Evolutionary conservation across 2,888 invertebrate species (phyloP).

Genomic region (Clitarchus hookeri): DNA sequence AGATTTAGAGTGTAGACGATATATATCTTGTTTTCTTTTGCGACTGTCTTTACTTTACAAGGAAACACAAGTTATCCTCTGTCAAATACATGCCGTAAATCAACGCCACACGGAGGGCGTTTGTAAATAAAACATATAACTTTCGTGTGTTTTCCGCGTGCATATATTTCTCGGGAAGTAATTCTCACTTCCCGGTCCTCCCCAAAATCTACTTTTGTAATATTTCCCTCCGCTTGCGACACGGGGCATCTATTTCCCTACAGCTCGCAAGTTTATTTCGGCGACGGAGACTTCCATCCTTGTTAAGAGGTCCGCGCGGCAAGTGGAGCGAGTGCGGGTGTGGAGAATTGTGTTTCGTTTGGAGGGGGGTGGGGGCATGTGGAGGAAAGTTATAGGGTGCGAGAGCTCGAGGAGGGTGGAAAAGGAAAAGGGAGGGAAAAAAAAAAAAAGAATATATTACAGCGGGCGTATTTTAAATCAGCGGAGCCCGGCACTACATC

Average conservation of each 20-base stretch:
- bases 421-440: background rate
- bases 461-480: background rate
- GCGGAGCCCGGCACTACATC: background rate
- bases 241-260: background rate
- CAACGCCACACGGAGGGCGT: too few relatives aligned
- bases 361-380: too few relatives aligned
- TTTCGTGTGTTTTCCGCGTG: too few relatives aligned
- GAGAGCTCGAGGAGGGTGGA: background rate
- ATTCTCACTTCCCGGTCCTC: background rate
- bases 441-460: conserved; percentile 3
- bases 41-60: too few relatives aligned
- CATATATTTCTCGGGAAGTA: background rate
- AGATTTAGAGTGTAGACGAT: too few relatives aligned
- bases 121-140: too few relatives aligned
- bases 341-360: background rate
- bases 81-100: too few relatives aligned
- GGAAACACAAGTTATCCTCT: too few relatives aligned
- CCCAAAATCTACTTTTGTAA: background rate
- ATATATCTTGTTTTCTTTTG: too few relatives aligned
- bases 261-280: background rate
- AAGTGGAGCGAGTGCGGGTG: background rate
- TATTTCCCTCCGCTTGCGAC: background rate
- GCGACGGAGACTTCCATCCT: background rate
- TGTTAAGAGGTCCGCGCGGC: background rate
- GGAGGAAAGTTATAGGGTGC: background rate